Base-by-base conservation (phyloP, 1,140 invertebrate species). In the Delia radicum region DNA sequence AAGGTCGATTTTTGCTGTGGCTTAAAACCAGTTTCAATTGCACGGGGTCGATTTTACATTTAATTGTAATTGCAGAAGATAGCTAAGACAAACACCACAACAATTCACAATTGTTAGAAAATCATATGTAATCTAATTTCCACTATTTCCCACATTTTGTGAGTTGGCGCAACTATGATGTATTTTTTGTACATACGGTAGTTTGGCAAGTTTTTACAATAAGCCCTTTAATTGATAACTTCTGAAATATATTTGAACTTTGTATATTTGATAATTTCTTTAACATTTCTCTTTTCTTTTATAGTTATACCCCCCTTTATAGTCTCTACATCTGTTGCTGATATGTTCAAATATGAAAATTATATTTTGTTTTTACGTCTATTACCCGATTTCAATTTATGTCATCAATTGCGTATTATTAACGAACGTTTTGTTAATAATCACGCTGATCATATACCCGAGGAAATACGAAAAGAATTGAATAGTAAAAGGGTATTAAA, bases 381-480 rank as follows among this genome's bases (percentile, higher is more conserved):
- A 18, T 48, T 86, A 3, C 85, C 85, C 15, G 85, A 86, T 72
- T 86, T 85, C 7, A 82, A 83, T 78, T 75, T 86, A 18, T 84
- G 84, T 48, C 85, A 86, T 61, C 84, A 86, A 69, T 48, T 86
- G 12, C 80, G 81, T 21, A 71, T 82, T 5, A 82, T 85, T n/a
- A 85, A 85, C 62, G 84, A 85, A 61, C 80, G 82, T 27, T 80
- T 85, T 2, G 62, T 79, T 29, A 79, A 84, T 63, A 76, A 73
- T 0, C 75, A 78, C 24, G 65, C 65, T 10, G 65, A 69, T 2
- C 29, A 69, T 24, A 21, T 69, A 24, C 65, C 65, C 29, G 29
- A 69, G 18, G n/a, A 69, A 2, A 69, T 69, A 33, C 29, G 65
- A 15, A n/a, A 33, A 7, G 65, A 69, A 33, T 33, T 62, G 13